phyloP scores from a whole-genome alignment of 2,113 vertebrate species.

The Engystomops pustulosus region DNA sequence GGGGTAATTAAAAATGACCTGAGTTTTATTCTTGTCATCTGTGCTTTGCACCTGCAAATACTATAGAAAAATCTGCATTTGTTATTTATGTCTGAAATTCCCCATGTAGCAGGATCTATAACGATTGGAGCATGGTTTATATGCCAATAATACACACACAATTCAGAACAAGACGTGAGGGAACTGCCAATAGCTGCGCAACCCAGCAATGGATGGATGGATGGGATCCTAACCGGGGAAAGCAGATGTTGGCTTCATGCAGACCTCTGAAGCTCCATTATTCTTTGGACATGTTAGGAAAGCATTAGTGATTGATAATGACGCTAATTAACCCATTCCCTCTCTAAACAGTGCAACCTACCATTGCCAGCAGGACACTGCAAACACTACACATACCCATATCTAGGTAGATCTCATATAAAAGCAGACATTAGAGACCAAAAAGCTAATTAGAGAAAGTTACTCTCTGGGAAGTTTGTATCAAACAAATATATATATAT shows the following conservation, averaged over 20 bases:
- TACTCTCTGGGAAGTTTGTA: too few species aligned
- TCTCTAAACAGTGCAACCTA: constrained; percentile 69
- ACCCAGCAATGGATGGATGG: constrained; percentile 58
- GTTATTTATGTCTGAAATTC: constrained; percentile 68
- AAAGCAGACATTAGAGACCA: neutral
- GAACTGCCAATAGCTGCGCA: constrained; percentile 67
- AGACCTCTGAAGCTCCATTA: constrained; percentile 79
- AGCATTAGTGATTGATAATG: constrained; percentile 83
- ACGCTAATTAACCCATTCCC: constrained; percentile 79
- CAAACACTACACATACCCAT: constrained; percentile 68
- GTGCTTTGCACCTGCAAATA: constrained; percentile 72
- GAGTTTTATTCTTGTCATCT: constrained; percentile 58
- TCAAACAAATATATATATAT: too few species aligned
- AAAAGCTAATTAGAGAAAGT: too few species aligned
- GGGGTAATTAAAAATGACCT: constrained; percentile 63
- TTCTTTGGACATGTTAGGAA: constrained; percentile 81
- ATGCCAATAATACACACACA: constrained; percentile 66
- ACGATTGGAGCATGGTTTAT: constrained; percentile 71
- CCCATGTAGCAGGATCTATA: constrained; percentile 66
- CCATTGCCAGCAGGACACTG: constrained; percentile 67
- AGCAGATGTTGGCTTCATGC: constrained; percentile 80
- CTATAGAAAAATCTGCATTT: constrained; percentile 64
- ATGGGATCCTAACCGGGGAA: constrained; percentile 73
- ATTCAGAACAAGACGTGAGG: constrained; percentile 66
- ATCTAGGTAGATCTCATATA: constrained; percentile 57